These are phyloP conservation scores for Acomys russatus DNA, from an alignment of 2,797 vertebrate species.

Conservation along the genomic window DNA sequence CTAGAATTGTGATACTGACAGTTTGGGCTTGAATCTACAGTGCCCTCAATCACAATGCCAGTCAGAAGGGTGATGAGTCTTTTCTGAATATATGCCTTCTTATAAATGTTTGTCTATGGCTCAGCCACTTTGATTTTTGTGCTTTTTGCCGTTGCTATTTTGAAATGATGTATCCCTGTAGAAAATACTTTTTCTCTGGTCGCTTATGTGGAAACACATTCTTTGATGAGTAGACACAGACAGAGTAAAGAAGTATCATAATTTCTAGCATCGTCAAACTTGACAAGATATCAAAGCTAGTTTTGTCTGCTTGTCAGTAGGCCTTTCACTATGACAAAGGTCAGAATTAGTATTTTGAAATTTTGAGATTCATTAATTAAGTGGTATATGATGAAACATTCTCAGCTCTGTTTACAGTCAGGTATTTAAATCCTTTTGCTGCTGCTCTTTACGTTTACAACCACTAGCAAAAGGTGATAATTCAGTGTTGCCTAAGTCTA, in stretches of 20 bases:
- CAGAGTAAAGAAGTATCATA: neutral
- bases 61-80: neutral
- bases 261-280: neutral
- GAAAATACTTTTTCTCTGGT: neutral
- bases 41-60: neutral
- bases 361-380: neutral
- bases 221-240: neutral
- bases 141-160: neutral
- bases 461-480: neutral
- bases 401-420: neutral
- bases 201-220: neutral
- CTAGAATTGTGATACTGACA: neutral
- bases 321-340: neutral
- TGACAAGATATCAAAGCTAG: neutral
- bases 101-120: neutral
- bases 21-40: neutral
- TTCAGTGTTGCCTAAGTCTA: neutral
- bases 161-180: neutral
- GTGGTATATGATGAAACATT: neutral
- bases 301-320: neutral
- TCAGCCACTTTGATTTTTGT: neutral
- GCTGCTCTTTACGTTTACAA: neutral
- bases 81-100: neutral
- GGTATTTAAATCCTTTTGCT: neutral
- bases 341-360: neutral